Evolutionary conservation across 64 coral and sea anemone species (phyloP).

Genomic region (Orbicella faveolata): DNA sequence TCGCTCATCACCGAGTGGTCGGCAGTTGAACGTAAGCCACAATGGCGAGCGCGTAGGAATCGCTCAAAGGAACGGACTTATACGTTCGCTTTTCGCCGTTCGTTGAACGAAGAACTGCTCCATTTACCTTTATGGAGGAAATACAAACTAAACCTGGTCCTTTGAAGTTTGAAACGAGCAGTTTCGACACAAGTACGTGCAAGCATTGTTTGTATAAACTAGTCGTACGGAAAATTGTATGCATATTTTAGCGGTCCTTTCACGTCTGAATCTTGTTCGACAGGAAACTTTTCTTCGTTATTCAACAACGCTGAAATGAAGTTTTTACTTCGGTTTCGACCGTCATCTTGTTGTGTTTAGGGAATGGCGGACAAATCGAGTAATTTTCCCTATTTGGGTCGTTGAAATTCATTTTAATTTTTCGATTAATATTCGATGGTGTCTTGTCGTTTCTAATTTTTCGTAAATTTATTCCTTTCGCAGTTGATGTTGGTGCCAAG

Average conservation of each 20-base stretch:
- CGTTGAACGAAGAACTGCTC: conserved; percentile 37
- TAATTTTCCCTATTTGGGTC: conserved; percentile 79
- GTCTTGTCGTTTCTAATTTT: conserved; percentile 83
- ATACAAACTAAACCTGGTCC: conserved; percentile 74
- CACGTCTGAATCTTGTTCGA: conserved; percentile 74
- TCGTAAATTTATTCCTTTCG: conserved; percentile 76
- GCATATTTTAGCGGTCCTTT: conserved; percentile 98
- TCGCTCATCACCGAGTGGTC: conserved; percentile 97
- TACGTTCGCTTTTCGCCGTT: conserved; percentile 12
- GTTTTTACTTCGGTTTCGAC: conserved; percentile 58
- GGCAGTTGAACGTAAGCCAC: conserved; percentile 85
- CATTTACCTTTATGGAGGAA: conserved; percentile 81
- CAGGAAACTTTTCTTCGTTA: conserved; percentile 62
- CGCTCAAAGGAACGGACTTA: conserved; percentile 24
- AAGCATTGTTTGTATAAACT: conserved; percentile 99
- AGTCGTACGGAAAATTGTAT: conserved; percentile 99
- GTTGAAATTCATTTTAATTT: conserved; percentile 77
- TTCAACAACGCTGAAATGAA: conserved; percentile 38
- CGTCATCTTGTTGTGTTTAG: conserved; percentile 23
- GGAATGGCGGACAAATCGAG: conserved; percentile 65
- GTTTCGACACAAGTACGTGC: conserved; percentile 85
- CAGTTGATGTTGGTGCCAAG: conserved; percentile 87
- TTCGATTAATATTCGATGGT: conserved; percentile 78
- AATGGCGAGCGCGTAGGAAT: conserved; percentile 81
- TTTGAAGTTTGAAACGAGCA: conserved; percentile 85